Evolutionary conservation across 2,888 invertebrate species (phyloP).

Genomic region (Acholoe squamosa): DNA sequence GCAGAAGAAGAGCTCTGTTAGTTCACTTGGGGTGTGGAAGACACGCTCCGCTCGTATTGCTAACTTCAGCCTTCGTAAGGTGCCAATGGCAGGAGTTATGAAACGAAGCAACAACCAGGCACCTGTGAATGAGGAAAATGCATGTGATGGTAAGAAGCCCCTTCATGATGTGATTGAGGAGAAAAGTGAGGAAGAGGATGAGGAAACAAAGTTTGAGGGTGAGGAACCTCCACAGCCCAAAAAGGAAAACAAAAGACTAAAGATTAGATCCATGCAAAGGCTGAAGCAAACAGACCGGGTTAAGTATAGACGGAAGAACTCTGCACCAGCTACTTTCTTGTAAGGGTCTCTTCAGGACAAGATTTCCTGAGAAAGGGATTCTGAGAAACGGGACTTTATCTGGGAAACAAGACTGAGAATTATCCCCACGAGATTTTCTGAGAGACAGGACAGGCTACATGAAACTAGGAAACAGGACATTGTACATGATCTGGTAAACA

Average conservation of each 20-base stretch:
- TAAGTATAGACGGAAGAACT: not conserved
- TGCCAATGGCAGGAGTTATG: constrained; percentile 64
- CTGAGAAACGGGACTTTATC: too few species aligned
- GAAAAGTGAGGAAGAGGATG: constrained; percentile 57
- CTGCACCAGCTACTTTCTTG: not conserved
- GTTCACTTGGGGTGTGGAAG: constrained; percentile 65
- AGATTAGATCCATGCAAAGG: not conserved
- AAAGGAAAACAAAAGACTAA: not conserved
- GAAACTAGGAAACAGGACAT: too few species aligned
- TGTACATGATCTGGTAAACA: too few species aligned
- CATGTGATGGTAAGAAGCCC: not conserved
- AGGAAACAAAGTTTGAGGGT: not conserved
- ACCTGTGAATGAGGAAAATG: not conserved
- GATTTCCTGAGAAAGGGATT: too few species aligned
- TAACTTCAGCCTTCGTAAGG: constrained; percentile 68
- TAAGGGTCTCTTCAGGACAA: not conserved
- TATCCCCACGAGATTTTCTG: too few species aligned
- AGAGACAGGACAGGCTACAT: too few species aligned
- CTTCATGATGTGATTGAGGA: constrained; percentile 33
- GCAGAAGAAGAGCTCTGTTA: constrained; percentile 55
- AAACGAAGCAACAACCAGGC: constrained; percentile 60
- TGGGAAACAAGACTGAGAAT: too few species aligned
- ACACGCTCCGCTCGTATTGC: constrained; percentile 65
- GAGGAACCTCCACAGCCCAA: not conserved
- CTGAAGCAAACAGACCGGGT: not conserved